Conservation (phyloP, 37 sponge, comb jelly and placozoan species). For the Corticium candelabrum region DNA sequence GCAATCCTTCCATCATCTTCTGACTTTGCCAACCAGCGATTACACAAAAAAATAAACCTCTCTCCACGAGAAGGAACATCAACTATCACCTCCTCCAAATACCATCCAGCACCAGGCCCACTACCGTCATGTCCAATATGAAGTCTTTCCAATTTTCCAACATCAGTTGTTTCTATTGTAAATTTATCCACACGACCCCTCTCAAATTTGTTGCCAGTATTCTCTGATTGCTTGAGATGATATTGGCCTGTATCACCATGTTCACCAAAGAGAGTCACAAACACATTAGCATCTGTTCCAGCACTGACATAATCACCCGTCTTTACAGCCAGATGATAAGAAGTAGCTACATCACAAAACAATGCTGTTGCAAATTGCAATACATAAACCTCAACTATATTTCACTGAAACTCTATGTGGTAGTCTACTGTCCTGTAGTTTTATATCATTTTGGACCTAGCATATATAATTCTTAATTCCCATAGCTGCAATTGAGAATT, state of each 20-base stretch:
- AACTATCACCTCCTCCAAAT: slow-evolving; percentile 6
- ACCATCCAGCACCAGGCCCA: slow-evolving; percentile 13
- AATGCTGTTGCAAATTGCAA: background rate
- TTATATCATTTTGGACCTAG: no score
- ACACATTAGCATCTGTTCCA: slow-evolving; percentile 73
- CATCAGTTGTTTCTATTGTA: background rate
- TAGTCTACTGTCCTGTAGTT: no score
- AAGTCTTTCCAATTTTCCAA: slow-evolving; percentile 8
- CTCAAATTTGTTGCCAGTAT: slow-evolving; percentile 55
- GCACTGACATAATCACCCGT: slow-evolving; percentile 54
- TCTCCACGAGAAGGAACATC: background rate
- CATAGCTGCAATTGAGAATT: no score
- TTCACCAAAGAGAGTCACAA: slow-evolving; percentile 35
- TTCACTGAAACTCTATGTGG: no score
- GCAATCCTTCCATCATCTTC: slow-evolving; percentile 16
- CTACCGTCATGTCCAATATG: slow-evolving; percentile 10
- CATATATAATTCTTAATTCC: no score
- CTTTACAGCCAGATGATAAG: slow-evolving; percentile 17
- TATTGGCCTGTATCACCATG: slow-evolving; percentile 19
- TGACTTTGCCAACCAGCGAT: slow-evolving; percentile 14
- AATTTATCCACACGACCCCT: slow-evolving; percentile 19
- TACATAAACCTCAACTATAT: background rate
- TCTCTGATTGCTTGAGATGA: slow-evolving; percentile 19
- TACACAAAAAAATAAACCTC: background rate
- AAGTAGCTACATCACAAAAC: background rate